Evolutionary conservation across 37 sponge, comb jelly and placozoan genomes (phyloP).

Genomic region (Ianthella basta): DNA sequence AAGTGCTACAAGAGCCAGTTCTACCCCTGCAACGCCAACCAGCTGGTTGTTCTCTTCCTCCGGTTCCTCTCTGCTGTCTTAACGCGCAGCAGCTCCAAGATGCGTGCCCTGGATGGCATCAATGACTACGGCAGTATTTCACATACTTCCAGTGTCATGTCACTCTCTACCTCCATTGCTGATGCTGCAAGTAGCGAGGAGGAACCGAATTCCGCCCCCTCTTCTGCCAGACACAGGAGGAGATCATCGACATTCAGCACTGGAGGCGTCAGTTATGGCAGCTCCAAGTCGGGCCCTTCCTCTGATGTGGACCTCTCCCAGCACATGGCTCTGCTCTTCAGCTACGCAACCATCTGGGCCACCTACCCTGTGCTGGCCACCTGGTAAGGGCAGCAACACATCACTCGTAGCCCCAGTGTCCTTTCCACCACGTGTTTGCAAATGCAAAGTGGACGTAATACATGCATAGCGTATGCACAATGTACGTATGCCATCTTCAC

Average conservation of each 20-base stretch:
- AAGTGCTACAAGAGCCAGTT: neutral
- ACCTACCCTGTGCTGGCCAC: slow-evolving; percentile 9
- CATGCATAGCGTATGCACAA: neutral
- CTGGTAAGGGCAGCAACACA: neutral
- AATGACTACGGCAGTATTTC: neutral
- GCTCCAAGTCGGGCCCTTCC: neutral
- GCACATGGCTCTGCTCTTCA: neutral
- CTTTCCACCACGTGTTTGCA: neutral
- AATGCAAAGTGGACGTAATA: neutral
- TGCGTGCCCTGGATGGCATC: neutral
- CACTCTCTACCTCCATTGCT: neutral
- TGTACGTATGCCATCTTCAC: neutral
- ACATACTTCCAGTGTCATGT: slow-evolving; percentile 24
- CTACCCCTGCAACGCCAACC: slow-evolving; percentile 1
- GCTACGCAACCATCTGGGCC: slow-evolving; percentile 10
- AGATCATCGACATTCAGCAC: slow-evolving; percentile 3
- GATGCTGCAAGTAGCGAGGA: neutral
- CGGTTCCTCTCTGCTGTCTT: neutral
- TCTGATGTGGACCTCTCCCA: neutral
- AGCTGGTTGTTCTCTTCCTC: neutral
- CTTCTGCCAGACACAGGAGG: neutral
- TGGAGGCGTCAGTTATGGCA: neutral
- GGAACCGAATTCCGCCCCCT: too few species aligned
- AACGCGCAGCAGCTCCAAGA: neutral
- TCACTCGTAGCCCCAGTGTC: neutral